Evolutionary conservation across 2,113 vertebrate species (phyloP).

Genomic region (Pteronura brasiliensis): DNA sequence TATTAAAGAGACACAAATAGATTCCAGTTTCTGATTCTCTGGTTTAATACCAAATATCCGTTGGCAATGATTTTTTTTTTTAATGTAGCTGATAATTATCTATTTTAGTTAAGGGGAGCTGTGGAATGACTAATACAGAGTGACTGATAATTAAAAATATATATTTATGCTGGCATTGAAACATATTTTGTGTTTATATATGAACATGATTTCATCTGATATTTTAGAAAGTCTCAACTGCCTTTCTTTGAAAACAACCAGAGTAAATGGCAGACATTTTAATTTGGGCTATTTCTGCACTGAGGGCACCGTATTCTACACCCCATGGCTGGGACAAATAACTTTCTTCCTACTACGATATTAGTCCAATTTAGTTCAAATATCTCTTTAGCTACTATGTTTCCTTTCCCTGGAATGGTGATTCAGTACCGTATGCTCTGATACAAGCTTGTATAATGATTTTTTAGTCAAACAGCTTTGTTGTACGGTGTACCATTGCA

Average conservation of each 20-base stretch:
- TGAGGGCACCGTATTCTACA: fast-evolving
- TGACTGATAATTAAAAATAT: background rate
- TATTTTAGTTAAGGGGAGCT: background rate
- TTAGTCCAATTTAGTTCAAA: background rate
- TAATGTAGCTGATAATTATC: background rate
- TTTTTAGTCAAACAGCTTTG: background rate
- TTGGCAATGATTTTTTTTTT: background rate
- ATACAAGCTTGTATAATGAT: background rate
- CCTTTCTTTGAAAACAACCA: background rate
- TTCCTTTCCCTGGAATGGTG: background rate
- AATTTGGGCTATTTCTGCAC: background rate
- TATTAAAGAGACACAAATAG: background rate
- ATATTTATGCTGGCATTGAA: background rate
- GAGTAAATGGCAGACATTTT: background rate
- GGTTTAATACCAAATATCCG: background rate
- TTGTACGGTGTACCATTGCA: background rate
- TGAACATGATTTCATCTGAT: background rate
- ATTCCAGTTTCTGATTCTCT: background rate
- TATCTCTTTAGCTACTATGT: background rate
- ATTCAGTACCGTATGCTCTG: background rate
- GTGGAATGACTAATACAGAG: background rate
- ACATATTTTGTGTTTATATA: background rate
- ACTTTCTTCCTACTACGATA: background rate
- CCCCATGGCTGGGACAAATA: background rate
- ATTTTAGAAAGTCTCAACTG: background rate